Evolutionary conservation across 2,888 invertebrate genomes (phyloP).

Genomic region (Palloptera scutellata): DNA sequence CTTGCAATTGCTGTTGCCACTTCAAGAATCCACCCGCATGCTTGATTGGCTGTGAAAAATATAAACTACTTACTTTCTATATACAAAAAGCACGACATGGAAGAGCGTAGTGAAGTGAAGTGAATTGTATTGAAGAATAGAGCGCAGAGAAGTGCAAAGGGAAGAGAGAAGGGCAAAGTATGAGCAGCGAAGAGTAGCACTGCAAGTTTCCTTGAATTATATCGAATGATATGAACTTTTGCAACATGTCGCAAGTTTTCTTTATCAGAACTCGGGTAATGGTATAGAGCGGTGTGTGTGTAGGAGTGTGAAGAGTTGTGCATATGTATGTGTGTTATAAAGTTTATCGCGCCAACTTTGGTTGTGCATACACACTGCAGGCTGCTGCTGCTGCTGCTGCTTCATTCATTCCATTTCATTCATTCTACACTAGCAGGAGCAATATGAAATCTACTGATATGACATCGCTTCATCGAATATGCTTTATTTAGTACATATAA

Average conservation of each 20-base stretch:
- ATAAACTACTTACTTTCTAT: not conserved
- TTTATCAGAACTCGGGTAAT: constrained; percentile 31
- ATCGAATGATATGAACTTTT: constrained; percentile 53
- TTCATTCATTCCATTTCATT: not conserved
- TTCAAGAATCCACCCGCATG: not conserved
- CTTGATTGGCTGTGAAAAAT: constrained; percentile 18
- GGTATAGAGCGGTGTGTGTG: constrained; percentile 1
- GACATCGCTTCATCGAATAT: constrained; percentile 18
- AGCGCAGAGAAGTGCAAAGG: not conserved
- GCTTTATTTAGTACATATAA: too few relatives aligned
- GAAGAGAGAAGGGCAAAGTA: not conserved
- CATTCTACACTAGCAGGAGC: constrained; percentile 9
- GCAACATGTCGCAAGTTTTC: constrained; percentile 52
- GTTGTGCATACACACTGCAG: not conserved
- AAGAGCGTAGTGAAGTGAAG: not conserved
- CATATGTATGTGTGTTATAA: not conserved
- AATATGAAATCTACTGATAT: constrained; percentile 33
- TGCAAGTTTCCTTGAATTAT: constrained; percentile 45
- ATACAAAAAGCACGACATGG: too few relatives aligned
- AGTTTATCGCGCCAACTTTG: constrained; percentile 27
- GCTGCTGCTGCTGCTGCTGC: not conserved
- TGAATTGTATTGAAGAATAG: not conserved
- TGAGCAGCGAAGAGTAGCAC: not conserved
- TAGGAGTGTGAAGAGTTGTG: not conserved
- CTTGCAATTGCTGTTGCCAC: too few relatives aligned